phyloP scores from a whole-genome alignment of 2,113 vertebrate genomes.

The Empidonax traillii region DNA sequence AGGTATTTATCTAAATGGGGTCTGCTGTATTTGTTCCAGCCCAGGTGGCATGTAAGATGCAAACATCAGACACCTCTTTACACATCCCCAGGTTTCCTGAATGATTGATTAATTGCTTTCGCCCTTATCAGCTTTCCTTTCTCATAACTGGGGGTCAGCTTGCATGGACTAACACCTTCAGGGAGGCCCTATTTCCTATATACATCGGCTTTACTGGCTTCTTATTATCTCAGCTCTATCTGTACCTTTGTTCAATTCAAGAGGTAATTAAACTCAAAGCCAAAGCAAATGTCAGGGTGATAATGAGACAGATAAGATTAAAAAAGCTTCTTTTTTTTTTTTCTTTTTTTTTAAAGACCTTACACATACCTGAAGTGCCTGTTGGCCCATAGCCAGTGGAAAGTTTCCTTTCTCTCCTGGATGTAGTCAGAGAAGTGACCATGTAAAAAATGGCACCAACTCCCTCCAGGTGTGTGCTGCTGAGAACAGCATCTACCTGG shows the following conservation, averaged over 20 bases:
- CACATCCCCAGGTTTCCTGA: constrained; percentile 19
- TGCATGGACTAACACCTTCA: constrained; percentile 60
- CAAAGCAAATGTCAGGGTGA: constrained; percentile 79
- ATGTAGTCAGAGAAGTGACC: constrained; percentile 10
- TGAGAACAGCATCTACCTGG: constrained; percentile 28
- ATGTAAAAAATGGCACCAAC: constrained; percentile 16
- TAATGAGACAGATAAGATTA: constrained; percentile 66
- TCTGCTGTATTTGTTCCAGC: constrained; percentile 61
- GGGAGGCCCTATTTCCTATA: constrained; percentile 56
- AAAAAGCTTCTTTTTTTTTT: neutral
- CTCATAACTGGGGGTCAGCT: constrained; percentile 57
- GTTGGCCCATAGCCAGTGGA: constrained; percentile 36
- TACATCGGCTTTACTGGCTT: constrained; percentile 47
- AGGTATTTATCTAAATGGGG: constrained; percentile 75
- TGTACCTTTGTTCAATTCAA: constrained; percentile 70
- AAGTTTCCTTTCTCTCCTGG: constrained; percentile 41
- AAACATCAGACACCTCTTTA: constrained; percentile 63
- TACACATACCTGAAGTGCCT: constrained; percentile 51
- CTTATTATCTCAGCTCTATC: constrained; percentile 52
- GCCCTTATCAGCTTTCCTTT: constrained; percentile 45
- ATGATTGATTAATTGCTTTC: constrained; percentile 59
- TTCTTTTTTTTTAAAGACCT: neutral
- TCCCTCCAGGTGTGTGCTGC: neutral
- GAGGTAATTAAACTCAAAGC: constrained; percentile 73
- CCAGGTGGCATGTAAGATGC: constrained; percentile 74